Evolutionary conservation across 2,888 invertebrate species (phyloP).

Genomic region (Hemithea aestivaria): DNA sequence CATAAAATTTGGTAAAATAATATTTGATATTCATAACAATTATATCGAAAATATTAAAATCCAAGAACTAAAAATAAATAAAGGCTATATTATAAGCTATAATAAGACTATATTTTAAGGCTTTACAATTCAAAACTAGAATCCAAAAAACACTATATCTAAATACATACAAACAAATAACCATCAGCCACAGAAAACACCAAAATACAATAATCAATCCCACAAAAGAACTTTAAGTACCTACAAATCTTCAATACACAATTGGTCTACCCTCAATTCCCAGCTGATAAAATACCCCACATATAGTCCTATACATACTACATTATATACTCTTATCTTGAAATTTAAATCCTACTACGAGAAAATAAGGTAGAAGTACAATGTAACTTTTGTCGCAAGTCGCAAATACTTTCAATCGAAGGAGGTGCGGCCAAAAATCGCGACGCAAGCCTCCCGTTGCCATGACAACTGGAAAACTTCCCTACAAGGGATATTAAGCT

Average conservation of each 20-base stretch:
- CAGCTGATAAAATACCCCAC: slow-evolving; percentile 1
- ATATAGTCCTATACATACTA: neutral
- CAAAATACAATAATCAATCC: slow-evolving; percentile 8
- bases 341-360: slow-evolving; percentile 4
- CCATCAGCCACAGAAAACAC: too few species aligned
- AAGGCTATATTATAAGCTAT: too few species aligned
- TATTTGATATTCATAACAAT: too few species aligned
- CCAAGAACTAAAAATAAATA: too few species aligned
- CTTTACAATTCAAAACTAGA: too few species aligned
- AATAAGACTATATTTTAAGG: too few species aligned
- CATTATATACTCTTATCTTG: neutral
- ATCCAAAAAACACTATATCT: too few species aligned
- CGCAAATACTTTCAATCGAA: slow-evolving; percentile 64
- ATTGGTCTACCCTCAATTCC: slow-evolving; percentile 11
- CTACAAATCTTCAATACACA: slow-evolving; percentile 13
- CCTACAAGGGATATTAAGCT: slow-evolving; percentile 9
- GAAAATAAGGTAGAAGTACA: slow-evolving; percentile 6
- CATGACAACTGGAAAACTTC: slow-evolving; percentile 42
- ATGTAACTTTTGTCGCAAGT: slow-evolving; percentile 27
- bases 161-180: too few species aligned
- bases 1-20: too few species aligned
- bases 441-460: slow-evolving; percentile 54
- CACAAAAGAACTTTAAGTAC: too few species aligned
- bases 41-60: too few species aligned
- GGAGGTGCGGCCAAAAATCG: slow-evolving; percentile 42